A percentile compares a stretch with the other conserved stretches of the same genome.
Evolutionary conservation across 2,888 invertebrate genomes (phyloP).

Genomic region (Nymphalis c-album): DNA sequence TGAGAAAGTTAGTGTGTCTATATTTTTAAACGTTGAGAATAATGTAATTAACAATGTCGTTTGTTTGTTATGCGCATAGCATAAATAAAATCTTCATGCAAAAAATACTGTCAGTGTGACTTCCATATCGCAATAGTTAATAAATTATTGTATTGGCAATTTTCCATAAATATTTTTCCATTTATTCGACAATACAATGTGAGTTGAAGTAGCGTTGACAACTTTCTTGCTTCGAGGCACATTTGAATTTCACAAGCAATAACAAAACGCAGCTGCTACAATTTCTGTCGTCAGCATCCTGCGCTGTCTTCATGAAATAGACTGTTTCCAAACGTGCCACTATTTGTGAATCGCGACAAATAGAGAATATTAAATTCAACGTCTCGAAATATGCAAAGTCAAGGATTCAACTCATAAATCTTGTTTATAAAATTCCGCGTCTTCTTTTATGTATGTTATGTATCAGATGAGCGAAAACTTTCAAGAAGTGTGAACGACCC

Average conservation of each 20-base stretch:
- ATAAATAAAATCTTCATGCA: too few species aligned
- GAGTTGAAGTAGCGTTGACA: conserved; percentile 28
- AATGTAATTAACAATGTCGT: too few species aligned
- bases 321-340: conserved; percentile 27
- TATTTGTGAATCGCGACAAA: conserved; percentile 32
- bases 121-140: neutral
- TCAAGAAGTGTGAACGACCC: neutral
- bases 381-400: conserved; percentile 30
- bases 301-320: conserved; percentile 28
- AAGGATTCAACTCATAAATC: conserved; percentile 15
- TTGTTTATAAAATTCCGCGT: conserved; percentile 11
- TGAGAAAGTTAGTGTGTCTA: too few species aligned
- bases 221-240: conserved; percentile 28
- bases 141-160: neutral
- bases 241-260: conserved; percentile 35
- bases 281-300: conserved; percentile 35
- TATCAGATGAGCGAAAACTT: conserved; percentile 7
- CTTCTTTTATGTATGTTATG: conserved; percentile 1
- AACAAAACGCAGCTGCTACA: conserved; percentile 38
- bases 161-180: conserved; percentile 8
- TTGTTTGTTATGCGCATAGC: too few species aligned
- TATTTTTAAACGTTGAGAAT: too few species aligned
- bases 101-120: neutral
- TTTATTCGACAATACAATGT: conserved; percentile 9
- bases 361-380: conserved; percentile 37